A percentile compares a stretch with the other conserved stretches of the same genome.
These are phyloP conservation scores for Bucorvus abyssinicus DNA, from an alignment of 2,797 vertebrate genomes.

Conservation along the genomic window DNA sequence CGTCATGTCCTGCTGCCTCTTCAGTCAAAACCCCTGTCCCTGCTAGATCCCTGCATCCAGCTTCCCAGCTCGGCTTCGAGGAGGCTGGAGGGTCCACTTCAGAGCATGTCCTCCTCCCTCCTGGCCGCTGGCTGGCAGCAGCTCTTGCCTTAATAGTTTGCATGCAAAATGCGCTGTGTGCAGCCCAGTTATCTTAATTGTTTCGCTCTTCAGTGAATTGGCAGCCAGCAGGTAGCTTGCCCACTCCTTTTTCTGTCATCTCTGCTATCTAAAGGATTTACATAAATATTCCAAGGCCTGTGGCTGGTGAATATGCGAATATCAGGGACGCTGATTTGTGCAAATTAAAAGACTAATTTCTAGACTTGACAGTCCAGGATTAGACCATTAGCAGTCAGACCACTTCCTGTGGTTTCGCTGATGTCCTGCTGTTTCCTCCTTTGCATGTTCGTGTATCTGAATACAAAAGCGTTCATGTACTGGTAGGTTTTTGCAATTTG, in stretches of 20 bases:
- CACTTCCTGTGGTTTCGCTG: background rate
- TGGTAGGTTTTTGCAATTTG: background rate
- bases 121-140: background rate
- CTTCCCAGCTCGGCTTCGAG: background rate
- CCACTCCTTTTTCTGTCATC: background rate
- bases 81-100: accelerated
- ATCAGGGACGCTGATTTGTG: background rate
- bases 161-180: background rate
- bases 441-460: background rate
- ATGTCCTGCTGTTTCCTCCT: background rate
- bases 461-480: background rate
- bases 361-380: background rate
- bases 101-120: background rate
- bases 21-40: background rate
- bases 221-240: constrained; percentile 30
- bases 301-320: background rate
- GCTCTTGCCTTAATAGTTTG: background rate
- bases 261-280: constrained; percentile 23
- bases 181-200: constrained; percentile 6
- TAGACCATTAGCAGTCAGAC: background rate
- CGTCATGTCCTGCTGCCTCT: background rate
- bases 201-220: constrained; percentile 23
- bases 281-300: constrained; percentile 30
- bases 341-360: background rate
- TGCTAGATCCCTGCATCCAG: background rate